These are phyloP conservation scores for Nasua narica DNA, from an alignment of 2,797 vertebrate genomes.

Conservation along the genomic window DNA sequence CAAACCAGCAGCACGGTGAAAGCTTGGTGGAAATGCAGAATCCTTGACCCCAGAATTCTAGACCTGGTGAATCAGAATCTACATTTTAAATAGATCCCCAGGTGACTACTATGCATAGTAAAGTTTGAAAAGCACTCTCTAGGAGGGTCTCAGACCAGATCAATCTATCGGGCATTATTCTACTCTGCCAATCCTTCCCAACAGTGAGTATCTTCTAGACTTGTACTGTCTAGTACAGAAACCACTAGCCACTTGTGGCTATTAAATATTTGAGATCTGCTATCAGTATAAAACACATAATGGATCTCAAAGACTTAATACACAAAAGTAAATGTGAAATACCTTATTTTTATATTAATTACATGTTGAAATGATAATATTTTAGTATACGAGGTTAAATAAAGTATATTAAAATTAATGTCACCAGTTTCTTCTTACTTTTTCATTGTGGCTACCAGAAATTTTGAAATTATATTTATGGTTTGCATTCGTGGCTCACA, in stretches of 20 bases:
- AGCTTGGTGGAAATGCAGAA: neutral
- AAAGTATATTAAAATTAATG: slow-evolving; percentile 34
- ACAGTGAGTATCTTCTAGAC: neutral
- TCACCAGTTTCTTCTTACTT: neutral
- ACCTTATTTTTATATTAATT: slow-evolving; percentile 4
- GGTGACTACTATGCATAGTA: neutral
- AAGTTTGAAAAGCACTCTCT: neutral
- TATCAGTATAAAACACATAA: neutral
- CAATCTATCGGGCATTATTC: neutral
- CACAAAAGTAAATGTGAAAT: slow-evolving; percentile 43
- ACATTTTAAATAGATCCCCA: neutral
- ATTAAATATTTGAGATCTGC: neutral
- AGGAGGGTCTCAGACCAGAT: neutral
- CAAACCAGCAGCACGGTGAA: neutral
- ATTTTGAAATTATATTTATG: neutral
- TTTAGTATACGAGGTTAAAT: neutral
- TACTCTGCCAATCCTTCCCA: neutral
- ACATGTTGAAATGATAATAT: neutral
- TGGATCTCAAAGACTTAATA: slow-evolving; percentile 8
- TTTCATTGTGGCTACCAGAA: slow-evolving; percentile 35
- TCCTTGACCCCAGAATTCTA: neutral
- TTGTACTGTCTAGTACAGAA: neutral
- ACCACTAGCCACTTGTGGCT: neutral
- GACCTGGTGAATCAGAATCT: neutral
- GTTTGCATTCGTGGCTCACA: neutral